Percentiles rank a stretch among this genome's conserved stretches.
These are phyloP conservation scores for Batillaria attramentaria DNA, from an alignment of 1,140 invertebrate species.

Conservation along the genomic window DNA sequence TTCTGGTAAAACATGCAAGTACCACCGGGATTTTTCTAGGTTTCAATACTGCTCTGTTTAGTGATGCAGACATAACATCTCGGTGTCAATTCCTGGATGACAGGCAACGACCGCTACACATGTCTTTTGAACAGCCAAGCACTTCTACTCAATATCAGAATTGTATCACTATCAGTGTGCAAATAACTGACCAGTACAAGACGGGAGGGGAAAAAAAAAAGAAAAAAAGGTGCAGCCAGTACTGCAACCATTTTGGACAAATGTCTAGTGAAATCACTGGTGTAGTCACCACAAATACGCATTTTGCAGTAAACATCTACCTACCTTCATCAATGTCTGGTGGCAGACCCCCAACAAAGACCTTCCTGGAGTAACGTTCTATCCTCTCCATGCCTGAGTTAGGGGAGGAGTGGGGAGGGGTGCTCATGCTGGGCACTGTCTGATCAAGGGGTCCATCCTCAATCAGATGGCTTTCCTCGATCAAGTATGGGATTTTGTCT, in stretches of 20 bases:
- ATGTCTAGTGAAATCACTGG: no score
- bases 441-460: slow-evolving; percentile 71
- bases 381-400: slow-evolving; percentile 80
- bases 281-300: no score
- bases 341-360: slow-evolving; percentile 98
- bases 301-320: background rate
- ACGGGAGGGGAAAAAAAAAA: background rate
- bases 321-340: slow-evolving; percentile 98
- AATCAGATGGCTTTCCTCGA: slow-evolving; percentile 74
- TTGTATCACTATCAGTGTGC: no score
- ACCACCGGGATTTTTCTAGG: no score
- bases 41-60: no score
- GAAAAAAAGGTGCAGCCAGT: background rate
- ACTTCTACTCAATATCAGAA: no score
- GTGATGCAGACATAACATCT: no score
- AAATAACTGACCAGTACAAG: no score
- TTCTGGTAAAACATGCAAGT: no score
- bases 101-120: no score
- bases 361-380: slow-evolving; percentile 96
- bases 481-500: slow-evolving; percentile 81
- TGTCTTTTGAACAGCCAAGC: no score
- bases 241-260: background rate
- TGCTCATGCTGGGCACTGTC: slow-evolving; percentile 71
- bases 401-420: slow-evolving; percentile 87
- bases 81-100: no score